Conservation (phyloP, 1,140 invertebrate genomes). For the Penaeus vannamei region DNA sequence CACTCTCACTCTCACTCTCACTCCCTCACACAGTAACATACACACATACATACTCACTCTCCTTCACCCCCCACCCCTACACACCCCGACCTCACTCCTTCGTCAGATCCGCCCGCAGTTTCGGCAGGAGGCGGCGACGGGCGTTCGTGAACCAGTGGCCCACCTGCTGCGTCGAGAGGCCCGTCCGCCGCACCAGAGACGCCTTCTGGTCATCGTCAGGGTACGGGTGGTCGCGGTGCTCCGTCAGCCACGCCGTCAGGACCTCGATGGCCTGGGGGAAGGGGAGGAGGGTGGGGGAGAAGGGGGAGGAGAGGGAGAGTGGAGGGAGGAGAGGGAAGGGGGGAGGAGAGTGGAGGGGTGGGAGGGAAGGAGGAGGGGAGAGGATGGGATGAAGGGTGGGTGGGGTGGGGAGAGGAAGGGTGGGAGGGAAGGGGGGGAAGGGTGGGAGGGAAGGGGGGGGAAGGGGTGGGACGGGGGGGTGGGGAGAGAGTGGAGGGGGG, state of each 20-base stretch:
- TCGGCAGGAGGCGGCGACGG: slow-evolving; percentile 19
- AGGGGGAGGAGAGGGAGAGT: neutral
- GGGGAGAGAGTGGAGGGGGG: neutral
- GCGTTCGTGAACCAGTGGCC: slow-evolving; percentile 45
- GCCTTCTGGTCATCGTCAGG: slow-evolving; percentile 38
- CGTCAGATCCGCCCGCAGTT: neutral
- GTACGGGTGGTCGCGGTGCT: slow-evolving; percentile 26
- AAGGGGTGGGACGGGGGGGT: neutral
- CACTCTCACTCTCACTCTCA: too few species aligned
- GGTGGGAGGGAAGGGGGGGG: neutral
- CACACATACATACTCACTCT: too few species aligned
- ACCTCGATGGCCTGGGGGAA: slow-evolving; percentile 10
- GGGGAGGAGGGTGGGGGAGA: neutral
- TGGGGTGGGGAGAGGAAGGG: neutral
- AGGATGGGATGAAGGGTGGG: neutral
- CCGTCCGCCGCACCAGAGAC: slow-evolving; percentile 6
- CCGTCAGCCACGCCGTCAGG: slow-evolving; percentile 31
- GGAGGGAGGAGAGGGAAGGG: neutral
- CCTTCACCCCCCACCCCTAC: neutral
- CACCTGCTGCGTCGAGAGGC: slow-evolving; percentile 24
- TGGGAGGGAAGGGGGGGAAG: neutral
- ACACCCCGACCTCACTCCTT: neutral
- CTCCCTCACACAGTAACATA: too few species aligned
- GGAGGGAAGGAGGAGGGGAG: neutral
- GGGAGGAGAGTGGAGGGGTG: neutral